Percentiles rank a stretch among this genome's conserved stretches.
Conservation (phyloP, 2,888 invertebrate genomes). For the Ceraclea dissimilis region DNA sequence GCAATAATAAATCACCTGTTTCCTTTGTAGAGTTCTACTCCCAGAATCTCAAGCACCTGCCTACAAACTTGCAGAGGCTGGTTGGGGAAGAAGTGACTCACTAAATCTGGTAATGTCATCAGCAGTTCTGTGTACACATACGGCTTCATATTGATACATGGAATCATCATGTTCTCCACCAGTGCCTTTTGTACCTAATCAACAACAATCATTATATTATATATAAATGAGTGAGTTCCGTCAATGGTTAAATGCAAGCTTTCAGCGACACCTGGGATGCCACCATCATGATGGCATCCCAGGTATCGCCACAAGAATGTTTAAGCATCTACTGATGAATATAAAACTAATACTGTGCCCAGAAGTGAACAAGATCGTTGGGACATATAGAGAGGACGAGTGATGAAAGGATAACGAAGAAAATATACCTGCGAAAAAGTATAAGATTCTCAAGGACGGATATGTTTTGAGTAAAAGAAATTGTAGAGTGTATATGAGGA, state of each 20-base stretch:
- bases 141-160: conserved; percentile 81
- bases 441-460: no score
- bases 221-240: not conserved
- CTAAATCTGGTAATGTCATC: conserved; percentile 76
- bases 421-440: no score
- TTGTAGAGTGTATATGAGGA: no score
- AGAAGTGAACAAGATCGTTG: no score
- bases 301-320: no score
- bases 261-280: not conserved
- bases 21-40: conserved; percentile 72
- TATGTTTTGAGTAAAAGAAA: no score
- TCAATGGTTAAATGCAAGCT: not conserved
- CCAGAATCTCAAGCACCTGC: conserved; percentile 72
- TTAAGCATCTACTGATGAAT: no score
- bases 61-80: conserved; percentile 68
- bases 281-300: no score
- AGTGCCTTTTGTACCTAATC: conserved; percentile 66
- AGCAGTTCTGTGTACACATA: conserved; percentile 73
- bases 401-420: no score
- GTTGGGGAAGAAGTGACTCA: conserved; percentile 72
- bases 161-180: conserved; percentile 73
- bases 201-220: not conserved
- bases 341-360: no score
- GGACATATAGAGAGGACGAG: no score
- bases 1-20: no score